phyloP scores from a whole-genome alignment of 2,888 invertebrate genomes.

The Leptopilina myrica region DNA sequence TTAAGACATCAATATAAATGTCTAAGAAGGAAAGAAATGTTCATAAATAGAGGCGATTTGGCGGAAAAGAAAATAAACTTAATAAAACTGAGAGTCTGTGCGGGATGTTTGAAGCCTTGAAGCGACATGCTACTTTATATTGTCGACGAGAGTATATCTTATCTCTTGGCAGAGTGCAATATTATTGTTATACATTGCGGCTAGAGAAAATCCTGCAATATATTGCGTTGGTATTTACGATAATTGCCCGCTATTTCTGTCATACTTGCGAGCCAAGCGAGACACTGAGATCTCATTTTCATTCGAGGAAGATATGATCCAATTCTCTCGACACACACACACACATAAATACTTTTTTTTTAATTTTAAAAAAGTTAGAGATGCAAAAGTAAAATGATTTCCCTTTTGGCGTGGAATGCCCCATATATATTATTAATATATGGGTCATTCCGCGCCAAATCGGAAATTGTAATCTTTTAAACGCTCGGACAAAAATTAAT shows the following conservation, averaged over 20 bases:
- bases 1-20: no score
- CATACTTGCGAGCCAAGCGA: background rate
- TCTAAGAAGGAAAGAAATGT: no score
- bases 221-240: slow-evolving; percentile 12
- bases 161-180: slow-evolving; percentile 17
- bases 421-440: no score
- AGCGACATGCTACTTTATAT: slow-evolving; percentile 21
- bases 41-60: no score
- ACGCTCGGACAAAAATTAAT: no score
- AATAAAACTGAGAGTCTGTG: background rate
- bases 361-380: no score
- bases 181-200: slow-evolving; percentile 15
- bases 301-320: background rate
- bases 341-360: no score
- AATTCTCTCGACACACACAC: no score
- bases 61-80: background rate
- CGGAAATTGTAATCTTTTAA: no score
- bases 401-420: no score
- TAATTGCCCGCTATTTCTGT: slow-evolving; percentile 24
- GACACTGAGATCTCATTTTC: background rate
- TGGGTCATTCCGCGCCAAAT: no score
- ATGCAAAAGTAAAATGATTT: no score
- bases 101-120: background rate
- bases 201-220: slow-evolving; percentile 3
- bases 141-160: slow-evolving; percentile 21